A percentile compares a stretch with the other conserved stretches of the same genome.
Evolutionary conservation across 2,113 vertebrate species (phyloP).

Genomic region (Chloebia gouldiae): DNA sequence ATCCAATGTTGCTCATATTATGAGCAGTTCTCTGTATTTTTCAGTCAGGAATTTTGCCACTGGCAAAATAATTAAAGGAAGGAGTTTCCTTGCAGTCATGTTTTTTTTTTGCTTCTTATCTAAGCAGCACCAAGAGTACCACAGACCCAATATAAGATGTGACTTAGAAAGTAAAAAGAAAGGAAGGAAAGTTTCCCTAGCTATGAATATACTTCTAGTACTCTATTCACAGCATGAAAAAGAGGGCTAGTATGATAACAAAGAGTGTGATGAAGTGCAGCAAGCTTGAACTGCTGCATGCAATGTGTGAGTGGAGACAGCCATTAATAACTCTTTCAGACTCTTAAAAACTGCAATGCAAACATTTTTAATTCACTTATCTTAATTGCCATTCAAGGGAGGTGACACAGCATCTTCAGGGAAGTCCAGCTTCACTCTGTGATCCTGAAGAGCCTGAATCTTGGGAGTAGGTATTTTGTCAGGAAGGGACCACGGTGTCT

Average conservation of each 20-base stretch:
- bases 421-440: neutral
- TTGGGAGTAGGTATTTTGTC: neutral
- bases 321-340: neutral
- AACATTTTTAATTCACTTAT: neutral
- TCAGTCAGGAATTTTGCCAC: neutral
- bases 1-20: neutral
- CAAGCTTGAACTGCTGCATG: neutral
- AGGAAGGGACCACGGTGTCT: neutral
- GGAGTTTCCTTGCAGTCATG: neutral
- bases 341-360: neutral
- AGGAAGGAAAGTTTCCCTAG: neutral
- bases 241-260: neutral
- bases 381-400: neutral
- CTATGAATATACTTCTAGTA: neutral
- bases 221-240: neutral
- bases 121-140: neutral
- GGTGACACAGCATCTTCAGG: neutral
- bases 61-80: neutral
- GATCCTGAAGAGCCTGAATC: neutral
- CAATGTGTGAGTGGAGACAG: neutral
- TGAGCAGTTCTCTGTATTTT: neutral
- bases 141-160: neutral
- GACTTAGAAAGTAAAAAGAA: neutral
- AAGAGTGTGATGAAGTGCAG: slow-evolving; percentile 12
- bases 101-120: neutral